Evolutionary conservation across 2,113 vertebrate species (phyloP).

Genomic region (Uria lomvia): DNA sequence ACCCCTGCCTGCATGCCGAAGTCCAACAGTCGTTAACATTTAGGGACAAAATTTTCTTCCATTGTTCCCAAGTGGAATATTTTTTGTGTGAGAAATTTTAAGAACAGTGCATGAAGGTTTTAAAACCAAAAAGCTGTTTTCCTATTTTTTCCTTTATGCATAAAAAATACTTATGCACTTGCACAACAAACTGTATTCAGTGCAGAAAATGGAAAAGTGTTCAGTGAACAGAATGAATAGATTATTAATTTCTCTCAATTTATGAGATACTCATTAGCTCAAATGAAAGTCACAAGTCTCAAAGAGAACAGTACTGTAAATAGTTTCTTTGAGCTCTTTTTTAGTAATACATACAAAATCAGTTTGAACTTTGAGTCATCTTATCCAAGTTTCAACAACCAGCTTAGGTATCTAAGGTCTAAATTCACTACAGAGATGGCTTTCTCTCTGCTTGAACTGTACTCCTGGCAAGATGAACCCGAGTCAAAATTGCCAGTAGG

Average conservation of each 20-base stretch:
- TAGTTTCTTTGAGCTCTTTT: background rate
- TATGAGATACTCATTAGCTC: background rate
- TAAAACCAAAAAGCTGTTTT: background rate
- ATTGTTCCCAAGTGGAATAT: background rate
- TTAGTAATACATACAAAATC: background rate
- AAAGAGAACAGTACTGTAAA: background rate
- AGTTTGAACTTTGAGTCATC: background rate
- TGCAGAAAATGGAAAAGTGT: background rate
- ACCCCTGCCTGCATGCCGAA: background rate
- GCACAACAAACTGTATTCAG: background rate
- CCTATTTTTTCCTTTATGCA: background rate
- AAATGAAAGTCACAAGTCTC: background rate
- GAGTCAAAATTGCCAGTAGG: background rate
- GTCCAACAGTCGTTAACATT: background rate
- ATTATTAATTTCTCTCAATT: background rate
- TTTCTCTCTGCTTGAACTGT: background rate
- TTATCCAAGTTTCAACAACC: background rate
- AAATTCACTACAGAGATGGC: background rate
- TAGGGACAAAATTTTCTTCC: background rate
- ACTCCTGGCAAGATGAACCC: background rate
- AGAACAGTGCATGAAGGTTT: background rate
- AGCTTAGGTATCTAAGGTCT: background rate
- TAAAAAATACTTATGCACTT: background rate
- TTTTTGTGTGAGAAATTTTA: background rate
- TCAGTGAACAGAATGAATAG: background rate